Percentiles rank a stretch among this genome's conserved stretches.
phyloP scores from a whole-genome alignment of 2,797 vertebrate genomes.

The Melanotaenia parkinsoni region DNA sequence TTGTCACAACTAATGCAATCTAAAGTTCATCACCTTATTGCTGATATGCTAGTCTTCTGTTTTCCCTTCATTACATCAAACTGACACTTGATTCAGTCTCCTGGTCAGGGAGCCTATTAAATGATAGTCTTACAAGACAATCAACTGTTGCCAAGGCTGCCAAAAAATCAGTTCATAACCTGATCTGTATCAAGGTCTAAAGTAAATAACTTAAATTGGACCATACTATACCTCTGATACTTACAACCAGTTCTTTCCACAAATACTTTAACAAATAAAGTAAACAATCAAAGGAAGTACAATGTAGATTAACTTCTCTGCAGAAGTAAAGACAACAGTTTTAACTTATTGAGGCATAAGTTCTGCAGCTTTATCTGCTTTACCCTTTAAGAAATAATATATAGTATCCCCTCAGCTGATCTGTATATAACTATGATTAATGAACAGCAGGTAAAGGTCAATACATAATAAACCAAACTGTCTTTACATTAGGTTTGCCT shows the following conservation, averaged over 20 bases:
- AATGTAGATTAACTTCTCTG: not conserved
- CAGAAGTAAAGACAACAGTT: not conserved
- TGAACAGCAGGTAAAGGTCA: conserved; percentile 71
- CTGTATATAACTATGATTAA: conserved; percentile 61
- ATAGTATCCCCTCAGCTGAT: not conserved
- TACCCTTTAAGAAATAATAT: conserved; percentile 1
- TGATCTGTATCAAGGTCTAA: not conserved
- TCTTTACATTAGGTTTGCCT: conserved; percentile 59
- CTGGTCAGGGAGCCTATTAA: not conserved
- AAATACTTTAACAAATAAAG: no score
- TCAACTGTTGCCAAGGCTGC: not conserved
- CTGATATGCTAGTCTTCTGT: not conserved
- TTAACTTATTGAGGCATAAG: conserved; percentile 6
- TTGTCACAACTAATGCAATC: not conserved
- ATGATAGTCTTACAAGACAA: not conserved
- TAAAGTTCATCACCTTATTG: not conserved
- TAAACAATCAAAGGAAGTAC: not conserved
- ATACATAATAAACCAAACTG: conserved; percentile 70
- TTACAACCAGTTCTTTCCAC: not conserved
- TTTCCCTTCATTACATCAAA: not conserved
- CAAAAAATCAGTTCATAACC: not conserved
- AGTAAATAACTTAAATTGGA: not conserved
- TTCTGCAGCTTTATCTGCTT: conserved; percentile 17
- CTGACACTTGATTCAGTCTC: not conserved
- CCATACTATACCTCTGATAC: not conserved